These are phyloP conservation scores for Ellobius talpinus DNA, from an alignment of 2,113 vertebrate species.

Conservation along the genomic window DNA sequence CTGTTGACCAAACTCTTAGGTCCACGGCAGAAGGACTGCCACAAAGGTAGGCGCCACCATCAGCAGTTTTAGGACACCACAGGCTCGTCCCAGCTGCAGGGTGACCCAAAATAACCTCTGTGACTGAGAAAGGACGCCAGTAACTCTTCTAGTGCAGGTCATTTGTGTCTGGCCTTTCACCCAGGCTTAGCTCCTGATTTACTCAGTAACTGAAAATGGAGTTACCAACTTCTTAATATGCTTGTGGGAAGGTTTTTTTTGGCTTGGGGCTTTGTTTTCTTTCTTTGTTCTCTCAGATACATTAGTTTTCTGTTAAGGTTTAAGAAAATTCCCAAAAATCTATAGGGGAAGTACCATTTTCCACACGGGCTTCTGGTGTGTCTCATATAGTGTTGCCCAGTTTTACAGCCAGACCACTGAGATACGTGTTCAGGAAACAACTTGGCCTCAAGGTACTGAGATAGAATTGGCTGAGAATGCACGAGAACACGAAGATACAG, in stretches of 20 bases:
- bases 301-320: not conserved
- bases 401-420: not conserved
- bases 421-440: not conserved
- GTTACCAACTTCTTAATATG: not conserved
- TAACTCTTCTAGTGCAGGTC: not conserved
- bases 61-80: not conserved
- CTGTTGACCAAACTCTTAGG: not conserved
- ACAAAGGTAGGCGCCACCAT: fast-evolving
- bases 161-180: not conserved
- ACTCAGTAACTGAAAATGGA: not conserved
- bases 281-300: not conserved
- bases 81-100: not conserved
- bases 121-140: not conserved
- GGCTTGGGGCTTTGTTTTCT: not conserved
- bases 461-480: not conserved
- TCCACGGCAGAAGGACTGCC: not conserved
- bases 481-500: not conserved
- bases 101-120: not conserved
- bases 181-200: not conserved
- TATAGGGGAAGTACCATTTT: not conserved
- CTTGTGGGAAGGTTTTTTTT: not conserved
- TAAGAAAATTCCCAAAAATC: not conserved
- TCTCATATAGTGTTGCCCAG: not conserved
- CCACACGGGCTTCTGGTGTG: not conserved
- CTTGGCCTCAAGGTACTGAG: not conserved